Conservation (phyloP, 2,797 vertebrate species). For the Sus cebifrons region DNA sequence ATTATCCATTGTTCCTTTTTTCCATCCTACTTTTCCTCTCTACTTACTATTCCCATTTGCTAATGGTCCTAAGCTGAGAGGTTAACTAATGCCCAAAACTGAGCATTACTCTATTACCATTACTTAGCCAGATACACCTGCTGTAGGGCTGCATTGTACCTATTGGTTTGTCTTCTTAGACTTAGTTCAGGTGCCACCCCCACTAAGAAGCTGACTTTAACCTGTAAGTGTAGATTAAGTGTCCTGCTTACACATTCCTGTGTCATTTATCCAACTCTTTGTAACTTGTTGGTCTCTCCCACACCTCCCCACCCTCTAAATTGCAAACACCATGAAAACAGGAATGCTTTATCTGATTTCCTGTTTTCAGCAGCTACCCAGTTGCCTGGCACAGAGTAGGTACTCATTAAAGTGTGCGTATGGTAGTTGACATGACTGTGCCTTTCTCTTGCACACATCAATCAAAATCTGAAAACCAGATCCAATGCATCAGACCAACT, state of each 20-base stretch:
- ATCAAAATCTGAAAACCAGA: constrained; percentile 42
- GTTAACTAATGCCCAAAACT: not conserved
- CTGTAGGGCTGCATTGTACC: not conserved
- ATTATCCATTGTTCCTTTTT: not conserved
- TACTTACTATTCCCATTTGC: not conserved
- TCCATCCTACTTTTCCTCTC: not conserved
- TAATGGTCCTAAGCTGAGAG: not conserved
- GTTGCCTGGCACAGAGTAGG: not conserved
- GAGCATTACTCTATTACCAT: not conserved
- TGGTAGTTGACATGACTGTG: not conserved
- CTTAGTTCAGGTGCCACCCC: not conserved
- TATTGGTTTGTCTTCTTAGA: constrained; percentile 2
- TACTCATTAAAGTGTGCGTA: not conserved
- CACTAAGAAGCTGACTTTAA: constrained; percentile 18
- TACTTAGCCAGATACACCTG: not conserved
- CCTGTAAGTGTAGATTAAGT: not conserved
- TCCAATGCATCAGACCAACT: not conserved
- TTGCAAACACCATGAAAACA: not conserved
- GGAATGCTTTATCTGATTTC: not conserved
- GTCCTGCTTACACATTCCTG: not conserved
- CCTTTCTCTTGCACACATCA: not conserved
- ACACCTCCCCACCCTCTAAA: not conserved
- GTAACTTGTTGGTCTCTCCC: not conserved
- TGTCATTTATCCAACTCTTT: not conserved
- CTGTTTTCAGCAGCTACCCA: not conserved